phyloP scores from a whole-genome alignment of 2,113 vertebrate species.

The Todiramphus saurophagus region DNA sequence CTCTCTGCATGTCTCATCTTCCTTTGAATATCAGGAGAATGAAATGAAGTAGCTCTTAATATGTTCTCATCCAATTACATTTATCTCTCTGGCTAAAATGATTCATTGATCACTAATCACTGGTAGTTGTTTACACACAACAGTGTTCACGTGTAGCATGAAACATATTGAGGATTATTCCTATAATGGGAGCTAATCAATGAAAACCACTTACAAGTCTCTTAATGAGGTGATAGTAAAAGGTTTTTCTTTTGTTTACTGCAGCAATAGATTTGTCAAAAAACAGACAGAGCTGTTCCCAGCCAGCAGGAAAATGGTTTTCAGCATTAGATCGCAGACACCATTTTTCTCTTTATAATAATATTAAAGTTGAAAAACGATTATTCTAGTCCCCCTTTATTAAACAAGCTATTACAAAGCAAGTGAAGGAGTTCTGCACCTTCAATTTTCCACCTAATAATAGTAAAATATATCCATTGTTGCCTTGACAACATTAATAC shows the following conservation, averaged over 20 bases:
- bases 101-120: constrained; percentile 74
- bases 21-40: constrained; percentile 28
- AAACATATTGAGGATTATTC: constrained; percentile 63
- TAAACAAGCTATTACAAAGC: constrained; percentile 55
- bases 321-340: constrained; percentile 25
- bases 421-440: constrained; percentile 55
- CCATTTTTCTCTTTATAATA: constrained; percentile 59
- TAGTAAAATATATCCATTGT: constrained; percentile 46
- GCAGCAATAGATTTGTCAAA: constrained; percentile 57
- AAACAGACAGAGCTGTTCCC: constrained; percentile 55
- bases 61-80: constrained; percentile 43
- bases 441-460: constrained; percentile 61
- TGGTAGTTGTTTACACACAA: constrained; percentile 73
- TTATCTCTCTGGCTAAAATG: constrained; percentile 68
- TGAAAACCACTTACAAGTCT: constrained; percentile 59
- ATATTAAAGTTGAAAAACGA: constrained; percentile 62
- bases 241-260: constrained; percentile 60
- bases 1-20: neutral
- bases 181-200: constrained; percentile 73
- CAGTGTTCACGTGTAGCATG: constrained; percentile 34
- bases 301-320: constrained; percentile 59
- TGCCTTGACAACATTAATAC: constrained; percentile 44
- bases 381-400: constrained; percentile 33
- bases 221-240: constrained; percentile 63
- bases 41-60: constrained; percentile 61